Conservation (phyloP, 2,797 vertebrate genomes). For the Sebastiscus tertius region DNA sequence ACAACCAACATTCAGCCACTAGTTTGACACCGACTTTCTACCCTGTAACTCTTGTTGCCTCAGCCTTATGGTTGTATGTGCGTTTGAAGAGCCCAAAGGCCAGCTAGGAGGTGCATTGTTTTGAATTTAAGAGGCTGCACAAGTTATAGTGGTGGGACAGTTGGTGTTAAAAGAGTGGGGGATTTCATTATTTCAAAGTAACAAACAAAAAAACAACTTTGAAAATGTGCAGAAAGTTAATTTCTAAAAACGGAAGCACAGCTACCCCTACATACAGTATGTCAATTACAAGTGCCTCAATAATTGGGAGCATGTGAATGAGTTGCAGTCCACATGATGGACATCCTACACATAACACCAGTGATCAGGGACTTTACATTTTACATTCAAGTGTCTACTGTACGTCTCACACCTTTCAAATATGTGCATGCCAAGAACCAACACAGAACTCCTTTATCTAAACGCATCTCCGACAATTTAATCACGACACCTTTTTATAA, state of each 20-base stretch:
- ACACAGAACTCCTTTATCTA: conserved; percentile 32
- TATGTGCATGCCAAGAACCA: conserved; percentile 38
- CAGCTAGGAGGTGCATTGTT: neutral
- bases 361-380: conserved; percentile 57
- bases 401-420: conserved; percentile 39
- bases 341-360: conserved; percentile 36
- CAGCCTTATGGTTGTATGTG: conserved; percentile 6
- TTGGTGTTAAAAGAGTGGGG: conserved; percentile 3
- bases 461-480: conserved; percentile 9
- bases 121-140: conserved; percentile 2
- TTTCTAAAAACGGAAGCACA: conserved; percentile 62
- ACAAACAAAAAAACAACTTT: neutral
- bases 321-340: conserved; percentile 40
- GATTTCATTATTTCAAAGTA: conserved; percentile 10
- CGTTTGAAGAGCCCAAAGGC: conserved; percentile 9
- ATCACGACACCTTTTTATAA: neutral
- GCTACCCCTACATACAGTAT: conserved; percentile 34
- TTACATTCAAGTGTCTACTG: conserved; percentile 33
- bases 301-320: conserved; percentile 69
- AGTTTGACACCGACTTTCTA: neutral
- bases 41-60: conserved; percentile 15
- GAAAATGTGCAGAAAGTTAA: conserved; percentile 25
- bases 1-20: neutral
- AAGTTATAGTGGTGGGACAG: conserved; percentile 4
- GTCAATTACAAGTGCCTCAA: conserved; percentile 74